Base-by-base conservation (phyloP, 2,888 invertebrate species). In the Theristus sp. region DNA sequence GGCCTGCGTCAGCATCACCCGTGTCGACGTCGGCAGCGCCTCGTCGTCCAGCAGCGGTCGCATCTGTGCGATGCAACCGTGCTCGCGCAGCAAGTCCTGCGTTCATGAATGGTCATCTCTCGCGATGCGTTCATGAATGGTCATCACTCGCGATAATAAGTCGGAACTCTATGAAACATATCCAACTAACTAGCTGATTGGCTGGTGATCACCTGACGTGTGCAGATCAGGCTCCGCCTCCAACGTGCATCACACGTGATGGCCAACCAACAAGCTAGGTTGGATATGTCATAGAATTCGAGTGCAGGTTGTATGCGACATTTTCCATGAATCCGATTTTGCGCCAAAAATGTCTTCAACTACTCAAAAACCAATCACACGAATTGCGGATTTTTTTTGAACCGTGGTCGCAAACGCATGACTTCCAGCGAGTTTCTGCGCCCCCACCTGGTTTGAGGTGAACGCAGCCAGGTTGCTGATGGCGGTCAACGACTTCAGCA, bases 401-500 rank as follows among this genome's bases (percentile, higher is more conserved):
- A n/a, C n/a, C n/a, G n/a, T n/a, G n/a, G n/a, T n/a, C n/a, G n/a
- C n/a, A n/a, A n/a, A n/a, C 38, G 10, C 38, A 6, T 20, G 38
- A 13, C 38, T 38, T 6, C 38, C 20, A 6, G 10, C 10, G 10
- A 13, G 38, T 6, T 13, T 38, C 10, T 6, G 10, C 6, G 38
- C 38, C 38, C 59, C 61, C 67, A 79, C 80, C 74, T 79, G 78
- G 69, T 79, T 80, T 57, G 72, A 71, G 52, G 77, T 74, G 67
- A 80, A 80, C 20, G 79, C 78, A 17, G 78, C 77, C 69, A 77
- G 76, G 67, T 79, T 78, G 60, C 76, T 76, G 59, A 80, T 75
- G 46, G 77, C 78, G n/a, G 74, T 75, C 38, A 81, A 69, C 20
- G 78, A 76, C 63, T 77, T 74, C 65, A 78, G 75, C 49, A 79